Evolutionary conservation across 2,797 vertebrate genomes (phyloP).

Genomic region (Scolopax rusticola): DNA sequence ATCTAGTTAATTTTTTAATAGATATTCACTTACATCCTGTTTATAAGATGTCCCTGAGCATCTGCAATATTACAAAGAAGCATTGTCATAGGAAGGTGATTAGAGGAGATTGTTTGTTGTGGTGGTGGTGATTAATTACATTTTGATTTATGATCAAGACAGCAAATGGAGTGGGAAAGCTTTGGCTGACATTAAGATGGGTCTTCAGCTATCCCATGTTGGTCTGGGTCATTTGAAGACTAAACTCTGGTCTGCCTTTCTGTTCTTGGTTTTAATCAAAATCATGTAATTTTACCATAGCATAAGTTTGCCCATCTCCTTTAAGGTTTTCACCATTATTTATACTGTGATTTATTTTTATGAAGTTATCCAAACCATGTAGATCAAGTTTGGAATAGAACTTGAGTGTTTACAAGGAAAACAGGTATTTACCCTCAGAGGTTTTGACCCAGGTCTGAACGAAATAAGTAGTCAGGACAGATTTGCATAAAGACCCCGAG

Average conservation of each 20-base stretch:
- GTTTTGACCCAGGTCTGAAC: neutral
- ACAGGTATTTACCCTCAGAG: neutral
- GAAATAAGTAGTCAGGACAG: neutral
- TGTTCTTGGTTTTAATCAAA: neutral
- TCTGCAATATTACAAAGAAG: neutral
- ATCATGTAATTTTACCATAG: neutral
- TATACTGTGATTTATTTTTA: neutral
- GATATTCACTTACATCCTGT: neutral
- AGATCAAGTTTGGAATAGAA: neutral
- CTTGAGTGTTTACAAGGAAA: neutral
- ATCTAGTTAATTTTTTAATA: constrained; percentile 15
- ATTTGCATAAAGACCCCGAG: neutral
- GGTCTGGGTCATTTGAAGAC: neutral
- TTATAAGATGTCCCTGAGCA: constrained; percentile 9
- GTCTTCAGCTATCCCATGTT: neutral
- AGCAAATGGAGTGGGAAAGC: neutral
- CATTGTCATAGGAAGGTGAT: neutral
- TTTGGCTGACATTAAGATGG: neutral
- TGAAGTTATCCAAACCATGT: neutral
- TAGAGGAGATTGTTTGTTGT: neutral
- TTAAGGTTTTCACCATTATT: neutral
- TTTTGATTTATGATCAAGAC: neutral
- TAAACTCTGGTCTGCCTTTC: neutral
- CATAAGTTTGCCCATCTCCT: neutral
- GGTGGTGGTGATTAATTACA: neutral